A percentile compares a stretch with the other conserved stretches of the same genome.
These are phyloP conservation scores for Dromius quadrimaculatus DNA, from an alignment of 2,888 invertebrate genomes.

Conservation along the genomic window DNA sequence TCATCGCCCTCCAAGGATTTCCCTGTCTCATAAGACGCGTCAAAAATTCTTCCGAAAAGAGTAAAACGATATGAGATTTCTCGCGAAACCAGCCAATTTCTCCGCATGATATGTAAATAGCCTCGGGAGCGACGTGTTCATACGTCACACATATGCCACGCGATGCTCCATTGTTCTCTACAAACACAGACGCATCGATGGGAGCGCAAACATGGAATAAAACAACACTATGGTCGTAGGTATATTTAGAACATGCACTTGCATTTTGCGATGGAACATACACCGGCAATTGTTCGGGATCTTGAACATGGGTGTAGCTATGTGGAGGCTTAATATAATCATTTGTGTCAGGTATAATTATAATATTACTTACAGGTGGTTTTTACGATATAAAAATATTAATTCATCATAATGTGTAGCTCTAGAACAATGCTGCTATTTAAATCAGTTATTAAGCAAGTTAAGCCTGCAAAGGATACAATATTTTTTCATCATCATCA, in stretches of 20 bases:
- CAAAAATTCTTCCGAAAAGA: constrained; percentile 26
- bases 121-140: constrained; percentile 32
- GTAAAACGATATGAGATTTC: constrained; percentile 30
- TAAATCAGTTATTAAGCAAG: constrained; percentile 22
- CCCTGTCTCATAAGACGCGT: too few relatives aligned
- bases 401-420: constrained; percentile 21
- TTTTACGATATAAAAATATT: constrained; percentile 15
- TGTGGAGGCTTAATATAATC: constrained; percentile 12
- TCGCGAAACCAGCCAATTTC: constrained; percentile 39
- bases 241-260: constrained; percentile 31
- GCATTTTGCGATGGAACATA: constrained; percentile 5
- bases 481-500: too few relatives aligned
- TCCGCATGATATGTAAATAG: constrained; percentile 43
- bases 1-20: too few relatives aligned
- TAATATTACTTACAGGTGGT: constrained; percentile 22
- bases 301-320: constrained; percentile 9
- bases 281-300: constrained; percentile 7
- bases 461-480: too few relatives aligned
- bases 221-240: not conserved
- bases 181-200: not conserved
- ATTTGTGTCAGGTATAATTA: constrained; percentile 21
- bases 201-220: not conserved
- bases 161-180: constrained; percentile 30
- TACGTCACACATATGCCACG: constrained; percentile 37
- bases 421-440: constrained; percentile 24